Evolutionary conservation across 2,113 vertebrate species (phyloP), one percentile per base, ranked within the genome.

Genomic region (Sphaerodactylus townsendi): DNA sequence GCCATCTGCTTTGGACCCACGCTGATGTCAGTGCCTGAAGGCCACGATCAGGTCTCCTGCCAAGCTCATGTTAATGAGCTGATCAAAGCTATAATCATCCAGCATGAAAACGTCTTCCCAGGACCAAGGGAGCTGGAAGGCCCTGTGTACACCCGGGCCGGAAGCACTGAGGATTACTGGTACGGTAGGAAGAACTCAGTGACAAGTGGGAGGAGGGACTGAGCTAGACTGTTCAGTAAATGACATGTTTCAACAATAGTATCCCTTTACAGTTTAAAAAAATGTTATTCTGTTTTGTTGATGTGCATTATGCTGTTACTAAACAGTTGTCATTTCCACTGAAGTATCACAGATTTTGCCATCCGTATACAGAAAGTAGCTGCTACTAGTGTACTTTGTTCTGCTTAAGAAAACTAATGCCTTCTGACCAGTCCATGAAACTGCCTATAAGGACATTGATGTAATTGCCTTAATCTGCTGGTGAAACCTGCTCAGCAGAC

Each of bases 11-110:
- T 99, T 0, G 99, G 99, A 69, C 99, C 99, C 88, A 99, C 99
- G 0, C 96, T 99, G 88, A 99, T 99, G 98, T 98, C 98, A 0
- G 98, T 99, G 80, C 99, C 99, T 0, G 99, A 99, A 91, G 97
- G 97, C 71, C 96, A 98, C 0, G 99, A 99, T 95, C 99, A 99
- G 94, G 99, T 99, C 76, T 98, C 99, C 35, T 99, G 98, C 96
- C 98, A 99, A 95, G 98, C 99, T 71, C 99, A 99, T 28, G 98
- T 99, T 94, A 99, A 99, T 5, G 99, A 99, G 86, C 89, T 99
- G 89, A 99, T 99, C 93, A 99, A 99, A 96, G 99, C 98, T 73
- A 99, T 99, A 96, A 99, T 99, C 95, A 99, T 99, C 94, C 98
- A 99, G 72, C 98, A 99, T 5, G 97, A 98, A 93, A 96, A 92